Evolutionary conservation across 2,113 vertebrate genomes (phyloP).

Genomic region (Corynorhinus townsendii): DNA sequence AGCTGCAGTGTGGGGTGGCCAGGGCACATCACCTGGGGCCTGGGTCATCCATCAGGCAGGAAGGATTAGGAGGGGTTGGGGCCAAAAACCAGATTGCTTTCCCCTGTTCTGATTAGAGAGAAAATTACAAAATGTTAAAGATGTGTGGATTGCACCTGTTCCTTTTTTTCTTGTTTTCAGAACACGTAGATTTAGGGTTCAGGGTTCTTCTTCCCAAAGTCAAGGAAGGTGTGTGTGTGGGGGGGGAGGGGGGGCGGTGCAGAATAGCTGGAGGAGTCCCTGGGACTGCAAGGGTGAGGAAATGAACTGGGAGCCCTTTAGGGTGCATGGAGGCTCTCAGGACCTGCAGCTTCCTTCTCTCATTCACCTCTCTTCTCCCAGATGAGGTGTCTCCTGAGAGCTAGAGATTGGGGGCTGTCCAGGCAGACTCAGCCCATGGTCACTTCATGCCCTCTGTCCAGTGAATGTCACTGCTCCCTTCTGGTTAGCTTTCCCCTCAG

Average conservation of each 20-base stretch:
- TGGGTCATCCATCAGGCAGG: not conserved
- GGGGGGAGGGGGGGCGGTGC: too few relatives aligned
- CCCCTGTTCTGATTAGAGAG: not conserved
- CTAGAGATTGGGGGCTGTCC: not conserved
- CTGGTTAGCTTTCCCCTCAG: not conserved
- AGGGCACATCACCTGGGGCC: not conserved
- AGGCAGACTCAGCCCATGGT: not conserved
- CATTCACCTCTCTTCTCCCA: too few relatives aligned
- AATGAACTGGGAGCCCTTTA: not conserved
- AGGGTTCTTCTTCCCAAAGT: not conserved
- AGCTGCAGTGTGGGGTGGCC: not conserved
- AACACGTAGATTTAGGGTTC: not conserved
- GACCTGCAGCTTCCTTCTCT: not conserved
- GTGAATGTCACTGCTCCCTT: not conserved
- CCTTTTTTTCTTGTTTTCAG: not conserved
- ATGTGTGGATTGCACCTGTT: not conserved
- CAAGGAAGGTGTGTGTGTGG: not conserved
- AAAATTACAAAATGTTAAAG: not conserved
- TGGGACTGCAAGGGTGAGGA: not conserved
- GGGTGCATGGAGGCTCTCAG: not conserved
- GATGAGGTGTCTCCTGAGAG: not conserved
- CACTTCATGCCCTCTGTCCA: too few relatives aligned
- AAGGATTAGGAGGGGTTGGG: not conserved
- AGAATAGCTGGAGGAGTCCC: not conserved
- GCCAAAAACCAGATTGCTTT: not conserved